Conservation (phyloP, 23 tunicate genomes). For the Phallusia fumigata region DNA sequence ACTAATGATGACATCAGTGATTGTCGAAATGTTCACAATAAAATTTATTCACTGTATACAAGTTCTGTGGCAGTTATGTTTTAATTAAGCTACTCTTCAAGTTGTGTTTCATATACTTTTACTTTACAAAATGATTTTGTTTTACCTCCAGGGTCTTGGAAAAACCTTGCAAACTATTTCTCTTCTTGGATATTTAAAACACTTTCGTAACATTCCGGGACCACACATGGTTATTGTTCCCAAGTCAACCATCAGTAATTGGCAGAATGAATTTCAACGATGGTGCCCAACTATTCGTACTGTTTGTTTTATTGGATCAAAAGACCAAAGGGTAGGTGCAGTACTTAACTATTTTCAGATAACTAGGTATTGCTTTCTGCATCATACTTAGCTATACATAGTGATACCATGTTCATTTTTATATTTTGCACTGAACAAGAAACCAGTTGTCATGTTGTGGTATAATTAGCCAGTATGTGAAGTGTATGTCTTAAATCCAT, state of each 20-base stretch:
- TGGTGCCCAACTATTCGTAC: conserved; percentile 98
- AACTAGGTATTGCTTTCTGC: no score
- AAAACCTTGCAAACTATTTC: conserved; percentile 98
- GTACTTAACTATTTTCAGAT: not conserved
- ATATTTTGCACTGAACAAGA: not conserved
- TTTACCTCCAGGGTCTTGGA: conserved; percentile 77
- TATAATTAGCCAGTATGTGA: no score
- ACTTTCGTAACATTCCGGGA: conserved; percentile 89
- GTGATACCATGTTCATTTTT: not conserved
- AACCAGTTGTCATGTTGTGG: not conserved
- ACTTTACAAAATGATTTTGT: not conserved
- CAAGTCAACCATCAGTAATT: conserved; percentile 87
- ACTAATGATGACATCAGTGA: not conserved
- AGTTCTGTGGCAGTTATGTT: no score
- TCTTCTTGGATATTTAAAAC: conserved; percentile 87
- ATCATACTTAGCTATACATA: no score
- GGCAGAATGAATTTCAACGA: conserved; percentile 84
- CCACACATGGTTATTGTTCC: conserved; percentile 99
- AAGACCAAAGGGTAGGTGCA: conserved; percentile 81
- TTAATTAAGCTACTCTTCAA: no score
- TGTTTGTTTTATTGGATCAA: conserved; percentile 77
- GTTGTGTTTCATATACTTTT: no score
- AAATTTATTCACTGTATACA: no score
- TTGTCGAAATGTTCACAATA: no score
- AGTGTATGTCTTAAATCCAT: no score